Base-by-base conservation (phyloP, 2,888 invertebrate genomes). In the Bursaphelenchus okinawaensis region DNA sequence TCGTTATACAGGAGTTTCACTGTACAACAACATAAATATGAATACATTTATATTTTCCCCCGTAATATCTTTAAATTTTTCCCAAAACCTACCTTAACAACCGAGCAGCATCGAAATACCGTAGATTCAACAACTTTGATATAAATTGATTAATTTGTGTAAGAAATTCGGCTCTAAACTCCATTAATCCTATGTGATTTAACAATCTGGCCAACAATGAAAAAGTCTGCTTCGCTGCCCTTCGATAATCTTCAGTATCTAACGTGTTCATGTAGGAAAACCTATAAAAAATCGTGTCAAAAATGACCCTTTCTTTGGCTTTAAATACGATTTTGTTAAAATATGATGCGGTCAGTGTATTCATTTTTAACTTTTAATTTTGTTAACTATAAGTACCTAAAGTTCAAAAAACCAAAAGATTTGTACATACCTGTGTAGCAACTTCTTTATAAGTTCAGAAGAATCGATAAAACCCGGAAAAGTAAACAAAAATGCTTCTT, bases 401-500 rank as follows among this genome's bases (percentile, higher is more conserved):
- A n/a, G n/a, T n/a, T 16, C 1, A 4, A 40, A 40, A 4, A 40
- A 6, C 40, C 3, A n/a, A 1, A 16, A 40, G n/a, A 12, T 6
- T 40, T 6, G 40, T 40, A 12, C 40, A 3, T 58, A 79, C 78
- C 79, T 59, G 62, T 72, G 72, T 52, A 78, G 72, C 24, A 79
- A 74, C 66, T 79, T 78, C 65, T 79, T 75, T 27, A 79, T 69
- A 52, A 81, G 68, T 66, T 78, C 78, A 52, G 70, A 61, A 12
- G 75, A 73, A 24, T 74, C 69, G 63, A 77, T 73, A 68, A 80
- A 80, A 58, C 77, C 75, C 27, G 78, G 72, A 86, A 96, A 98
- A 68, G 96, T 98, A 62, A 94, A 92, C 76, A 96, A 88, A 86
- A 98, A 98, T 71, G 96, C 95, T 87, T 98, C 96, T 87, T 93